Evolutionary conservation across 2,113 vertebrate species (phyloP).

Genomic region (Pholis gunnellus): DNA sequence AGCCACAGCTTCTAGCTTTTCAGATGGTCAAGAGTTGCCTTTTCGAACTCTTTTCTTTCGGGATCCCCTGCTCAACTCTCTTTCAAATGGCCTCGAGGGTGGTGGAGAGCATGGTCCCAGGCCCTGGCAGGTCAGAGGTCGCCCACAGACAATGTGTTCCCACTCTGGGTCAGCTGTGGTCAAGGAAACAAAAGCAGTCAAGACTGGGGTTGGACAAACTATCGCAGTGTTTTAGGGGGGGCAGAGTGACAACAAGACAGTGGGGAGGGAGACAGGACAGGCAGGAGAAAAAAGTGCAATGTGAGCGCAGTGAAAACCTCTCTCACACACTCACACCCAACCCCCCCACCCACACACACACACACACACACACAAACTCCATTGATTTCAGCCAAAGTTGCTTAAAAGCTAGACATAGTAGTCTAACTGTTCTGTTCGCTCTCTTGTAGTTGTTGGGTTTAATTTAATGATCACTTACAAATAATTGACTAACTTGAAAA

Average conservation of each 20-base stretch:
- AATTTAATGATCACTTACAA: not conserved
- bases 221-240: slow-evolving; percentile 47
- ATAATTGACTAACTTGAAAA: not conserved
- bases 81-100: slow-evolving; percentile 62
- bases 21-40: slow-evolving; percentile 20
- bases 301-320: slow-evolving; percentile 26
- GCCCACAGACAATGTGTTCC: slow-evolving; percentile 65
- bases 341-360: not conserved
- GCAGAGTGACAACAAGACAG: slow-evolving; percentile 58
- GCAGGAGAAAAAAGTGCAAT: slow-evolving; percentile 22
- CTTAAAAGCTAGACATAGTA: slow-evolving; percentile 4
- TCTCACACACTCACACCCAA: not conserved
- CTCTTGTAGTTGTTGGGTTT: not conserved
- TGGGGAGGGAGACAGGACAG: slow-evolving; percentile 29
- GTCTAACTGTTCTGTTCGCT: not conserved
- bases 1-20: slow-evolving; percentile 24
- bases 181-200: slow-evolving; percentile 72
- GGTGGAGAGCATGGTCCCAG: slow-evolving; percentile 75
- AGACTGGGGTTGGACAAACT: slow-evolving; percentile 64
- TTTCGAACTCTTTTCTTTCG: slow-evolving; percentile 31
- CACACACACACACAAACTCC: not conserved
- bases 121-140: slow-evolving; percentile 75
- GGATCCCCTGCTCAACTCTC: slow-evolving; percentile 21
- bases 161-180: slow-evolving; percentile 75
- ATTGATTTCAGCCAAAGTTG: slow-evolving; percentile 31